These are phyloP conservation scores for Drosophila ercepeae DNA, from an alignment of 1,140 invertebrate genomes.

Conservation along the genomic window DNA sequence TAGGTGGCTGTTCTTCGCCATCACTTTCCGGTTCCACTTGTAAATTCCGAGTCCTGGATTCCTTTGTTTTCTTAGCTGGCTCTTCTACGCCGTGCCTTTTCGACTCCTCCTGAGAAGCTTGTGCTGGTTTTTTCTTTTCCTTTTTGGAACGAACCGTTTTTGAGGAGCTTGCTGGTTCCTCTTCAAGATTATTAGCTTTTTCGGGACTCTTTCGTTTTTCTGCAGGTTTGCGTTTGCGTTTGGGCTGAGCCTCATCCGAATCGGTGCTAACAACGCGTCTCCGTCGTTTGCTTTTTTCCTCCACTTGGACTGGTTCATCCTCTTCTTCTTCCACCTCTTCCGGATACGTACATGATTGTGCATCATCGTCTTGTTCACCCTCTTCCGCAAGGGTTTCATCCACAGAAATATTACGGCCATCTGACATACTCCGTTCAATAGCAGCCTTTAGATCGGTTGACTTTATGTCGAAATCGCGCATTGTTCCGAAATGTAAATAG, in stretches of 20 bases:
- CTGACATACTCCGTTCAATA: constrained; percentile 81
- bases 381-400: constrained; percentile 45
- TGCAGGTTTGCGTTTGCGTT: not conserved
- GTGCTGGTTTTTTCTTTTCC: not conserved
- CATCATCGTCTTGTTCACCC: constrained; percentile 16
- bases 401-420: constrained; percentile 60
- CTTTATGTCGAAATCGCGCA: constrained; percentile 86
- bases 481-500: constrained; percentile 85
- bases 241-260: constrained; percentile 11
- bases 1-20: too few species aligned
- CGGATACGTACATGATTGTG: not conserved
- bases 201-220: not conserved
- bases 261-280: constrained; percentile 21
- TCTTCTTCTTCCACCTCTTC: constrained; percentile 19
- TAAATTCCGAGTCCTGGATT: too few species aligned
- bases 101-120: not conserved
- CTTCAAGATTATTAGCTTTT: not conserved
- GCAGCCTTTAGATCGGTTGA: constrained; percentile 84
- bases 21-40: not conserved
- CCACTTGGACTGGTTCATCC: constrained; percentile 12
- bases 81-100: too few species aligned
- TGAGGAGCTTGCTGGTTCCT: not conserved
- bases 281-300: constrained; percentile 23
- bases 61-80: not conserved
- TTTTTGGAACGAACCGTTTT: not conserved